Conservation (phyloP, 37 sponge, comb jelly and placozoan genomes). For the Bolinopsis microptera region DNA sequence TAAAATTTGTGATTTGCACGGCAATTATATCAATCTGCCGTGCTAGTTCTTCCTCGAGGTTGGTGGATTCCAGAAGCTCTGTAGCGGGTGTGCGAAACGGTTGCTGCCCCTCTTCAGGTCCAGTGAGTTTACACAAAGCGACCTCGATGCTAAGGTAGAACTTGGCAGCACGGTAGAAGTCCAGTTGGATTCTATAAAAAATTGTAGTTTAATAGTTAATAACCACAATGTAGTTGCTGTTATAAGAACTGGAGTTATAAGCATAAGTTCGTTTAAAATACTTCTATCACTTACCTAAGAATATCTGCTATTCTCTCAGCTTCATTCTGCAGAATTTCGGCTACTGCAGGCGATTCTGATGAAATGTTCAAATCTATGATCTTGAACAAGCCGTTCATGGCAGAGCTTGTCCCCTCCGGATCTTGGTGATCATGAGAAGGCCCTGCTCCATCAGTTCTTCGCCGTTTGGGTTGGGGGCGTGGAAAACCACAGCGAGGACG, state of each 20-base stretch:
- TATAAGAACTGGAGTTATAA: not conserved
- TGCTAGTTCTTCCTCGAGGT: not conserved
- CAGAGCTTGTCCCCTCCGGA: not conserved
- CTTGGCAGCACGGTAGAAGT: not conserved
- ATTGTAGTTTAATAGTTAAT: not conserved
- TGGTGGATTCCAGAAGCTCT: not conserved
- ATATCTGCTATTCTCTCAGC: not conserved
- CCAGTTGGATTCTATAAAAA: not conserved
- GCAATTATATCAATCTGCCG: not conserved
- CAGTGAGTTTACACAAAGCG: not conserved
- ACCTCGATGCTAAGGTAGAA: not conserved
- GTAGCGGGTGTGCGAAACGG: not conserved
- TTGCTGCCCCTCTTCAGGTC: not conserved
- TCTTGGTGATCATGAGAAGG: not conserved
- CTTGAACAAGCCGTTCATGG: not conserved
- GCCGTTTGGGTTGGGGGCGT: not conserved
- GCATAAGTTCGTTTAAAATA: not conserved
- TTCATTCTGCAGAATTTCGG: not conserved
- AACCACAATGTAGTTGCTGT: not conserved
- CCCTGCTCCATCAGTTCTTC: conserved; percentile 11
- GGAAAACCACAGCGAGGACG: not conserved
- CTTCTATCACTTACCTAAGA: not conserved
- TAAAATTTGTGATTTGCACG: not conserved
- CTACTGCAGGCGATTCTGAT: not conserved
- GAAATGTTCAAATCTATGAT: not conserved